Base-by-base conservation (phyloP, 1,140 invertebrate genomes). In the Eriocheir sinensis region DNA sequence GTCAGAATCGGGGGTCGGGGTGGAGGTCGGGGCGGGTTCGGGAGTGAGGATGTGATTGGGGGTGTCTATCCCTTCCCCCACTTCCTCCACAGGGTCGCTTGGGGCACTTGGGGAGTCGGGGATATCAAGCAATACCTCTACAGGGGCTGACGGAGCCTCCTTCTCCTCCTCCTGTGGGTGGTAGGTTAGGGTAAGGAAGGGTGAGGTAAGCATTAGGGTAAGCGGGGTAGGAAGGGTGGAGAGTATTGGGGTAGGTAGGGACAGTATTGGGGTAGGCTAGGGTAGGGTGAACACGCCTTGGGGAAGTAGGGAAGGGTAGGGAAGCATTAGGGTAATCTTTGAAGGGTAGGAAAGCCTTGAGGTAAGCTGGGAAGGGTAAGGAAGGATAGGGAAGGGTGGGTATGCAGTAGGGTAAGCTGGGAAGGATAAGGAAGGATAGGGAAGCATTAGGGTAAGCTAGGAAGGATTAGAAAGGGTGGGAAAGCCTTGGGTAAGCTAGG, bases 131-230 rank as follows among this genome's bases (percentile, higher is more conserved):
- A 89, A 41, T 40, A 41, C 93, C 91, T 94, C 93, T 94, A 94
- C 80, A 79, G 86, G 89, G 79, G 30, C 91, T 53, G 89, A 17
- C n/a, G 89, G 9, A 34, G 79, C 89, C 60, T 94, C 80, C 53
- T 80, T 80, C 60, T 94, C 80, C 53, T 80, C 89, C 48, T 94
- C 93, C 93, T 94, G 93, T 41, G 93, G 93, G 80, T n/a, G n/a
- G n/a, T n/a, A n/a, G n/a, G n/a, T n/a, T n/a, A 91, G 93, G 93
- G 80, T 86, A 89, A 94, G 93, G 89, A 81, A 30, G 86, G 88
- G 83, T 94, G 89, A 94, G 83, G 93, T 40, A 41, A 32, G 41
- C 41, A 41, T 48, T n/a, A n/a, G n/a, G n/a, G n/a, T n/a, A 15
- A n/a, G 60, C 60, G n/a, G 60, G 60, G 60, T 21, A 32, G 0